Conservation (phyloP, 2,113 vertebrate species). For the Indri indri region DNA sequence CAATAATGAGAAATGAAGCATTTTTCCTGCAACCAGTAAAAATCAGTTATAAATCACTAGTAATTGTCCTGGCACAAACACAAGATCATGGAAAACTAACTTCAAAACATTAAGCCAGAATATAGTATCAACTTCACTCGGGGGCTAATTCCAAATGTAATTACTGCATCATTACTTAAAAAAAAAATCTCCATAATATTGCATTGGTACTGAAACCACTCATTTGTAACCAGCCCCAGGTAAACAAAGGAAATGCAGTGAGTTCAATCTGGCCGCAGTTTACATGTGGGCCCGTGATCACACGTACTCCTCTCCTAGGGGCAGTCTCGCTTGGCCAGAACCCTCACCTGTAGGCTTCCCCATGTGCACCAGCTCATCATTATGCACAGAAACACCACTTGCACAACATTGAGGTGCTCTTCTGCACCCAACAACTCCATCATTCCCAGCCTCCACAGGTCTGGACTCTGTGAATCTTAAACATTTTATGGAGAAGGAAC, state of each 20-base stretch:
- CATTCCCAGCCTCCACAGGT: not conserved
- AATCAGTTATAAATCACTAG: conserved; percentile 55
- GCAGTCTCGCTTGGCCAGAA: not conserved
- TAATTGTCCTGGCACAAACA: conserved; percentile 43
- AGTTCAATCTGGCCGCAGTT: not conserved
- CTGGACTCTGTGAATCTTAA: conserved; percentile 1
- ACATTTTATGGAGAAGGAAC: not conserved
- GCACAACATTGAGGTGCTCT: not conserved
- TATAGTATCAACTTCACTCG: conserved; percentile 20
- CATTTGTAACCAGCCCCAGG: conserved; percentile 44
- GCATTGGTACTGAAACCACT: conserved; percentile 28
- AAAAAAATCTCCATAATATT: not conserved
- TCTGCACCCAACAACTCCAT: not conserved
- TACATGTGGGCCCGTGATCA: not conserved
- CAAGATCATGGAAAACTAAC: conserved; percentile 30
- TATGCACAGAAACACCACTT: not conserved
- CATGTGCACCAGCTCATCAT: not conserved
- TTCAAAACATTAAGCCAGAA: conserved; percentile 57
- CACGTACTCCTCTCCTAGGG: not conserved
- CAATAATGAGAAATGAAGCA: conserved; percentile 58
- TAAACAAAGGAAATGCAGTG: conserved; percentile 54
- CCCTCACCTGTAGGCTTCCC: not conserved
- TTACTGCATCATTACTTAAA: not conserved
- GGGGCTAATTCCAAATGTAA: conserved; percentile 54
- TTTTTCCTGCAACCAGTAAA: conserved; percentile 47